Base-by-base conservation (phyloP, 1,140 invertebrate species). In the Papilio machaon region DNA sequence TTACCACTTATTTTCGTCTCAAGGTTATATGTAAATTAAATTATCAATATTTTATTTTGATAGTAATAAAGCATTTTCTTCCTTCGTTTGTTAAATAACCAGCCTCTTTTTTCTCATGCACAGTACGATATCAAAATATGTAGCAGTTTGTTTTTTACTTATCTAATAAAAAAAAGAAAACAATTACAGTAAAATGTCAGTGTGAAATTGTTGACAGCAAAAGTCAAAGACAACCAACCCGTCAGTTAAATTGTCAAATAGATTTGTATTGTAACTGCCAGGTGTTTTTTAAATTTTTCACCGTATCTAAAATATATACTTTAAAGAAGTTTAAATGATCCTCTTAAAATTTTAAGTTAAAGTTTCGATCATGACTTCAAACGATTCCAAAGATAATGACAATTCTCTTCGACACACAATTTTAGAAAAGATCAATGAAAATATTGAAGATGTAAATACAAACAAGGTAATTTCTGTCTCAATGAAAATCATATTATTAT, bases 371-470 rank as follows among this genome's bases (percentile, higher is more conserved):
- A 93, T 93, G 92, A 81, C 86, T 79, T 84, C 86, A 38, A 87
- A 86, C 80, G 87, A 93, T 81, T 89, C 86, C 17, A 85, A 87
- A 79, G 86, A 88, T 82, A 87, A 91, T 80, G 81, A 85, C 23
- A 30, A 30, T 79, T 80, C 86, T 49, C 60, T 82, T 17, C 84
- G 88, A 30, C 92, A 91, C 54, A 94, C 93, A 30, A 94, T 94
- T 82, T 90, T 94, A 82, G 92, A 92, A 60, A 94, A 93, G 85
- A 94, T 94, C 23, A 94, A 92, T 88, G 85, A 89, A 74, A 89
- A 85, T 77, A 90, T 86, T 82, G 85, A 89, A 46, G 88, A 89
- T 84, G 82, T 88, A 38, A 81, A 86, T 67, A 87, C 89, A 9
- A 94, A 92, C 85, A 88, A 83, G 82, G 87, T 87, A 84, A 73